Evolutionary conservation across 2,797 vertebrate species (phyloP), one percentile per base, ranked within the genome.

Genomic region (Acipenser ruthenus): DNA sequence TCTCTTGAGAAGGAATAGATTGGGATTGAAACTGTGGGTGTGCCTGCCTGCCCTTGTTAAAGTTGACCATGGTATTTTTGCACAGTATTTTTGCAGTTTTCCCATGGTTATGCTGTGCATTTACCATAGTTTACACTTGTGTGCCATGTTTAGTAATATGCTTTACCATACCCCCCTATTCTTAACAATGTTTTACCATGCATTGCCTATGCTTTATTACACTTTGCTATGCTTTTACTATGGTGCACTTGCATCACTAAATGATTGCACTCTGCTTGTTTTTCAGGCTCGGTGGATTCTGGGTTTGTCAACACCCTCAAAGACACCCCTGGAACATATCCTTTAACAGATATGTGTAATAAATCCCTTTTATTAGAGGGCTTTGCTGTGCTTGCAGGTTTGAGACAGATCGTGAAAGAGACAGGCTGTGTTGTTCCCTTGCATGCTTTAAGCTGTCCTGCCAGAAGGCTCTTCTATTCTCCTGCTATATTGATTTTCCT

Each of bases 301-400:
- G 95, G 96, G 68, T 99, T 99, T 82, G 81, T 99, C 82, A 95
- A 88, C 82, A 95, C 97, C 0, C 75, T 99, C 85, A 96, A 98
- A 87, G 93, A 97, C 86, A 99, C 95, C 65, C 97, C 97, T 70
- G 97, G 96, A 80, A 99, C 95, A 99, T 99, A 99, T 99, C 96
- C 94, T 99, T 91, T 84, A 37, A 70, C 37, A 37, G 4, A 37
- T 37, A 37, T 37, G 4, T 37, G 37, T 37, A 37, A 37, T 37
- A 37, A 37, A 37, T 37, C 37, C 4, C 37, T 37, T 37, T 37
- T 37, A 37, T 37, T 37, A 37, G 37, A 37, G 37, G 3, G 37
- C 37, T 37, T 37, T 37, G 37, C 37, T 37, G 37, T 37, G 37
- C 37, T 37, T 4, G 37, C 37, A 37, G 37, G 37, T 37, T 37